Evolutionary conservation across 2,113 vertebrate species (phyloP).

Genomic region (Macrotus californicus): DNA sequence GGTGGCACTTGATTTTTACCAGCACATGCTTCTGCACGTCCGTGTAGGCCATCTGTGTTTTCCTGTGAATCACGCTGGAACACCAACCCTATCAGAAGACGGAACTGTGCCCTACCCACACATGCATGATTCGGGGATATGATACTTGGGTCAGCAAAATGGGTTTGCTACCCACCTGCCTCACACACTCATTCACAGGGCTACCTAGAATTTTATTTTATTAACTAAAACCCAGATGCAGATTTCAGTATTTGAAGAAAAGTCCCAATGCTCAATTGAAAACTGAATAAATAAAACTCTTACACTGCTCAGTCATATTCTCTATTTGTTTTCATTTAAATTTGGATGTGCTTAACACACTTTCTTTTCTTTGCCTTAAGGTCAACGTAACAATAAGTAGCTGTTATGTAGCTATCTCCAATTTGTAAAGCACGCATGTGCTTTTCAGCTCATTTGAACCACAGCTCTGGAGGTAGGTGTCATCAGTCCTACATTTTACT

Average conservation of each 20-base stretch:
- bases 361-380: not conserved
- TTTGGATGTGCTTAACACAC: not conserved
- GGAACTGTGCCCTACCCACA: not conserved
- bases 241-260: not conserved
- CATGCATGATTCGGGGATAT: not conserved
- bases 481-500: not conserved
- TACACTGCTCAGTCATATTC: not conserved
- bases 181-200: not conserved
- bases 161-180: not conserved
- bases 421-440: not conserved
- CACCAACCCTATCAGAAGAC: not conserved
- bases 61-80: not conserved
- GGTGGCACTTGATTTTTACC: not conserved
- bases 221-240: not conserved
- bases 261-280: not conserved
- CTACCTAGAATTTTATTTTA: not conserved
- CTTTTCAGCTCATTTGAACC: not conserved
- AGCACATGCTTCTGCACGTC: not conserved
- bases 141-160: not conserved
- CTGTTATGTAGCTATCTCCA: not conserved
- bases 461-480: not conserved
- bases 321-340: not conserved
- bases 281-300: not conserved
- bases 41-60: not conserved
- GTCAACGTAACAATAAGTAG: not conserved